phyloP scores from a whole-genome alignment of 2,113 vertebrate genomes.

The western clawed frog (Xenopus tropicalis) region DNA sequence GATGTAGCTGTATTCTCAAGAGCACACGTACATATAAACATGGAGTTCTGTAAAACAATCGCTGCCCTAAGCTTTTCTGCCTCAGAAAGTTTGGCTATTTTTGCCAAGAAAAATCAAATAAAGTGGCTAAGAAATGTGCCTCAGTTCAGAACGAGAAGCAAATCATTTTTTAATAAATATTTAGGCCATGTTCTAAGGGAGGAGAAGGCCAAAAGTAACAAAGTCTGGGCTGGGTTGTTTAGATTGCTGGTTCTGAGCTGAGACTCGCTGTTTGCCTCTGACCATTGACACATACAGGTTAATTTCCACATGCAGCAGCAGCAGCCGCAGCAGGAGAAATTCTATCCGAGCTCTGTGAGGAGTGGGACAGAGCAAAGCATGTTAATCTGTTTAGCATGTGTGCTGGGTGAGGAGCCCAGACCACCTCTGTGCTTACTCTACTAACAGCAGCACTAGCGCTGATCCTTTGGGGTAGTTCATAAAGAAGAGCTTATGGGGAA shows the following conservation, averaged over 20 bases:
- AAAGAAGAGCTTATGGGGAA: constrained; percentile 60
- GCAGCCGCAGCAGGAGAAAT: constrained; percentile 68
- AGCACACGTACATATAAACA: constrained; percentile 26
- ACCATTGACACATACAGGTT: constrained; percentile 74
- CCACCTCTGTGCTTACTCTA: constrained; percentile 67
- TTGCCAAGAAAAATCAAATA: constrained; percentile 42
- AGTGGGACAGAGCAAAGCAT: constrained; percentile 73
- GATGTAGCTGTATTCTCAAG: constrained; percentile 6
- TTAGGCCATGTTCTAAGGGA: constrained; percentile 50
- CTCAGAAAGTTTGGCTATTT: constrained; percentile 10
- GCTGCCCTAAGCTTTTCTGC: constrained; percentile 21
- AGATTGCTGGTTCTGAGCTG: constrained; percentile 66
- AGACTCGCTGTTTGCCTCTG: constrained; percentile 69
- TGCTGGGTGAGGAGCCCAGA: constrained; percentile 72
- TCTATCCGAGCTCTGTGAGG: constrained; percentile 72
- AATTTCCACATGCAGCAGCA: constrained; percentile 75
- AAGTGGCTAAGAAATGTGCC: constrained; percentile 47
- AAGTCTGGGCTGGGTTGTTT: constrained; percentile 68
- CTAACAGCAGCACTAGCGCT: constrained; percentile 55
- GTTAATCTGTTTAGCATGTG: constrained; percentile 91
- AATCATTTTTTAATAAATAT: constrained; percentile 64
- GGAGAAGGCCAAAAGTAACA: constrained; percentile 63
- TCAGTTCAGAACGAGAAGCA: constrained; percentile 47
- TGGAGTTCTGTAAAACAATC: constrained; percentile 15
- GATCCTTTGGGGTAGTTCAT: constrained; percentile 64